Percentiles rank a stretch among this genome's conserved stretches.
These are phyloP conservation scores for Rhingia rostrata DNA, from an alignment of 2,888 invertebrate species.

Conservation along the genomic window DNA sequence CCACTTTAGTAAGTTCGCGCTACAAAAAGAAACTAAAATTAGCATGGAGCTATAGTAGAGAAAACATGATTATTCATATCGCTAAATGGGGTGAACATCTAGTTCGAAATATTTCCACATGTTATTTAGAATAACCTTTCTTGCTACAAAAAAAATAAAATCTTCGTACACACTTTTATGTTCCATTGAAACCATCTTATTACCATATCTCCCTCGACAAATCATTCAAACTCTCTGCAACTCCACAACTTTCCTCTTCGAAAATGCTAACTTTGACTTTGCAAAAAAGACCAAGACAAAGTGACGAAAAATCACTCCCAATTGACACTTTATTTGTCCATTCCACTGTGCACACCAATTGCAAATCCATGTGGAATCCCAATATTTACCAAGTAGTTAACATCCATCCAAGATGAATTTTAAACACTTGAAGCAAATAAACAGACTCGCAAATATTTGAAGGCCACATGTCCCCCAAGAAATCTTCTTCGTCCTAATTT, in stretches of 20 bases:
- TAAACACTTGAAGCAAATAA: slow-evolving; percentile 72
- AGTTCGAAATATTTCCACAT: too few relatives aligned
- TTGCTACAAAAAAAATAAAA: too few relatives aligned
- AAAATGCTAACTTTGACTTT: slow-evolving; percentile 13
- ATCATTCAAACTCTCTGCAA: slow-evolving; percentile 29
- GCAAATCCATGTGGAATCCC: slow-evolving; percentile 74
- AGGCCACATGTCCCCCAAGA: slow-evolving; percentile 68
- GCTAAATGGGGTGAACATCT: too few relatives aligned
- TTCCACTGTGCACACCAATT: slow-evolving; percentile 60
- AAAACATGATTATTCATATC: too few relatives aligned
- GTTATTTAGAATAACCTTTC: too few relatives aligned
- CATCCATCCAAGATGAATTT: slow-evolving; percentile 73
- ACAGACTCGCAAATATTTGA: slow-evolving; percentile 72
- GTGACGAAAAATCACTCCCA: slow-evolving; percentile 64
- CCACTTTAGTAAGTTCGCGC: too few relatives aligned
- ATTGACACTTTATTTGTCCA: slow-evolving; percentile 74
- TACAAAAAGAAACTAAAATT: too few relatives aligned
- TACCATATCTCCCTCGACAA: slow-evolving; percentile 7
- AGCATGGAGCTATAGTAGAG: too few relatives aligned
- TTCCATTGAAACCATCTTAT: slow-evolving; percentile 7
- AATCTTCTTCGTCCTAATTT: slow-evolving; percentile 66
- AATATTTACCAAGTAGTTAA: slow-evolving; percentile 75
- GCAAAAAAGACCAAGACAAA: slow-evolving; percentile 23
- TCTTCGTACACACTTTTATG: neutral
- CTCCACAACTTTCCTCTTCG: slow-evolving; percentile 26